A percentile compares a stretch with the other conserved stretches of the same genome.
These are phyloP conservation scores for Micrastur ruficollis DNA, from an alignment of 2,797 vertebrate genomes.

Conservation along the genomic window DNA sequence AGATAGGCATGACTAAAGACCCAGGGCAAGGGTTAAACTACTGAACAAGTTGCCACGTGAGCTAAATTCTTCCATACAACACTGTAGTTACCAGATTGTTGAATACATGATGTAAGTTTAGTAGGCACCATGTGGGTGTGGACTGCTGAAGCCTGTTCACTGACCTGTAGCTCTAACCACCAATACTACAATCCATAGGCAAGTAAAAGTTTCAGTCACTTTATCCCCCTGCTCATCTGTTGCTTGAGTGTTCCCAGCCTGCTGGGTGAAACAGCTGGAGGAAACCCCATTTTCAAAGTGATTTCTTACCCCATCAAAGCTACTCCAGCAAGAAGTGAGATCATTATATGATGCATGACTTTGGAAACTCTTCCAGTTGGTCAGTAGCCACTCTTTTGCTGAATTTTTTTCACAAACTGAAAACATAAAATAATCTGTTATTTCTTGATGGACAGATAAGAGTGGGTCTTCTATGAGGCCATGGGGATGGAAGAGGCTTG, in stretches of 20 bases:
- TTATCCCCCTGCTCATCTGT: not conserved
- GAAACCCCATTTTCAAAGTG: not conserved
- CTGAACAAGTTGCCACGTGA: not conserved
- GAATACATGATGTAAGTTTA: not conserved
- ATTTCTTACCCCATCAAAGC: constrained; percentile 18
- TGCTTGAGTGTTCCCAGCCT: not conserved
- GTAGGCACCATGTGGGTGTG: not conserved
- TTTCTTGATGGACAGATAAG: not conserved
- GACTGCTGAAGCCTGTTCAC: not conserved
- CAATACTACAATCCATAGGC: not conserved
- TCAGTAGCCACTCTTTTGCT: not conserved
- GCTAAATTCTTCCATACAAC: not conserved
- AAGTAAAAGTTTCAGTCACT: not conserved
- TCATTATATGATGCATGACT: not conserved
- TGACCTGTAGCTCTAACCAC: not conserved
- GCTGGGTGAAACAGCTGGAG: not conserved
- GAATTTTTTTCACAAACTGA: constrained; percentile 17
- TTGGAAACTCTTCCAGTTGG: constrained; percentile 8
- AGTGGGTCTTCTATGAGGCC: not conserved
- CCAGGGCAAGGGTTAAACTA: not conserved
- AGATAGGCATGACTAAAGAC: not conserved
- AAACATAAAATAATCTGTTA: not conserved
- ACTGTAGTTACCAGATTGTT: not conserved
- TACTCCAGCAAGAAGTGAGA: not conserved
- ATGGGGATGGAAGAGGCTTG: not conserved